These are phyloP conservation scores for Silurus glanis DNA, from an alignment of 2,113 vertebrate genomes.

Conservation along the genomic window DNA sequence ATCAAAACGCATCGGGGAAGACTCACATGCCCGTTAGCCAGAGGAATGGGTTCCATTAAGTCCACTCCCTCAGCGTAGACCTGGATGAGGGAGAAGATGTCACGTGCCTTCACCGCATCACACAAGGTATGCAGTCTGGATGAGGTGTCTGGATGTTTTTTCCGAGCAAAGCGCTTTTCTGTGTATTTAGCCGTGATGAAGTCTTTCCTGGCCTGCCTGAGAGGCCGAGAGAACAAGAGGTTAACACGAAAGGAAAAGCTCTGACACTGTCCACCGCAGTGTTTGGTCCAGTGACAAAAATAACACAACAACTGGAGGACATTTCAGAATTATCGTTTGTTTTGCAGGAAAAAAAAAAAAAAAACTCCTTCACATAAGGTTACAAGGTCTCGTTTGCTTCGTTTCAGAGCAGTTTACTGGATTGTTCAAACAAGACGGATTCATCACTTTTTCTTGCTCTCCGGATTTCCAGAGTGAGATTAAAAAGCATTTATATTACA, in stretches of 20 bases:
- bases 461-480: not conserved
- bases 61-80: slow-evolving; percentile 92
- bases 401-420: not conserved
- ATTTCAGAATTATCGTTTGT: not conserved
- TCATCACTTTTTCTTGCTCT: no score
- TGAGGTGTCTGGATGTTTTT: slow-evolving; percentile 76
- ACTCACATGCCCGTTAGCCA: slow-evolving; percentile 96
- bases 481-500: not conserved
- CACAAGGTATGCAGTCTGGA: slow-evolving; percentile 88
- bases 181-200: slow-evolving; percentile 98
- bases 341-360: not conserved
- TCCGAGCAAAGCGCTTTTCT: slow-evolving; percentile 87
- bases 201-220: slow-evolving; percentile 95
- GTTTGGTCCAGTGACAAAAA: not conserved
- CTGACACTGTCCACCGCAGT: not conserved
- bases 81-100: slow-evolving; percentile 91
- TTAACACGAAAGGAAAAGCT: not conserved
- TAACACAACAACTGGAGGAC: not conserved
- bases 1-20: not conserved
- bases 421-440: not conserved
- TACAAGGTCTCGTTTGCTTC: not conserved
- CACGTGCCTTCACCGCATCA: slow-evolving; percentile 91
- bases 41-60: slow-evolving; percentile 92
- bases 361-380: not conserved
- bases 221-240: not conserved